Evolutionary conservation across 2,888 invertebrate species (phyloP).

Genomic region (Drosophila histrio): DNA sequence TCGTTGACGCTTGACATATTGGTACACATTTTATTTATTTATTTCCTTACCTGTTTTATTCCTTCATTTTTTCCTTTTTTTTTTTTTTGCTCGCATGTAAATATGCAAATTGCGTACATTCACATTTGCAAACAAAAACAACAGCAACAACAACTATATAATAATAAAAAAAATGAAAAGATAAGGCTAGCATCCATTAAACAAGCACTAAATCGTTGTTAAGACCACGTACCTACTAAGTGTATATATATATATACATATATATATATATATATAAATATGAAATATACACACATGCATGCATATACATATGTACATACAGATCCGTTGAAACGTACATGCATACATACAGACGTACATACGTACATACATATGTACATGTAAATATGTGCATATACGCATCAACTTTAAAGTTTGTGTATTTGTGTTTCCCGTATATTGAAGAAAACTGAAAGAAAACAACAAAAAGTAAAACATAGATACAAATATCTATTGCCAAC

Average conservation of each 20-base stretch:
- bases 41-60: constrained; percentile 21
- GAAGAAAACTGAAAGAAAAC: constrained; percentile 11
- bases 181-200: constrained; percentile 14
- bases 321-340: background rate
- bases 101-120: constrained; percentile 7
- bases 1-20: constrained; percentile 77
- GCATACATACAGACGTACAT: background rate
- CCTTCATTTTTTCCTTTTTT: constrained; percentile 1
- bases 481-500: constrained; percentile 3
- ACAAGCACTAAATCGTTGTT: constrained; percentile 17
- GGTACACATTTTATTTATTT: constrained; percentile 75
- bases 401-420: constrained; percentile 31
- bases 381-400: background rate
- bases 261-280: background rate
- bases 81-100: constrained; percentile 8
- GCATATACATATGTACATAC: constrained; percentile 9
- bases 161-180: constrained; percentile 1
- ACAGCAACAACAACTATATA: background rate
- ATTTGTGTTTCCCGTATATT: constrained; percentile 13
- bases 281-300: background rate
- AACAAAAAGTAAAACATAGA: constrained; percentile 11
- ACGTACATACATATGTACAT: background rate
- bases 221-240: constrained; percentile 24
- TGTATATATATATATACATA: background rate
- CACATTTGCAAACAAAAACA: background rate